Evolutionary conservation across 2,888 invertebrate genomes (phyloP).

Genomic region (Polyommatus icarus): DNA sequence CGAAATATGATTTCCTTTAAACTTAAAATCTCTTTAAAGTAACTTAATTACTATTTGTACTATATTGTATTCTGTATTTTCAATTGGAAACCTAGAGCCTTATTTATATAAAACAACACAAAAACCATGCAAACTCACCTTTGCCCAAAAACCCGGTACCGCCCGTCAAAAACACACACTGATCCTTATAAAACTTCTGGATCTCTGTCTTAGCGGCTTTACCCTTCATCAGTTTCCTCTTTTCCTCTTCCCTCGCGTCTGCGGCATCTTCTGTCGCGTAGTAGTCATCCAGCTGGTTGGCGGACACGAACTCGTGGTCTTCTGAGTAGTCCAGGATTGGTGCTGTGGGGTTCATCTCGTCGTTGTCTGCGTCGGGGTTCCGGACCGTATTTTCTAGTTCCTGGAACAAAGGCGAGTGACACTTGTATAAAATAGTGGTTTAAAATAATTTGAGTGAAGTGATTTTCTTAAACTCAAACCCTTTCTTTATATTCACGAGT

Average conservation of each 20-base stretch:
- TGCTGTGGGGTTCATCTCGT: slow-evolving; percentile 68
- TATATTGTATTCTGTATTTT: too few species aligned
- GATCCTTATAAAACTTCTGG: slow-evolving; percentile 65
- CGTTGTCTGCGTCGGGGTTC: slow-evolving; percentile 61
- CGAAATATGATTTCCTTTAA: too few species aligned
- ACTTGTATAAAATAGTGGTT: neutral
- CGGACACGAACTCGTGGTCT: slow-evolving; percentile 77
- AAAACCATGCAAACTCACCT: slow-evolving; percentile 56
- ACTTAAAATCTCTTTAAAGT: too few species aligned
- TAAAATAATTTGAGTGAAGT: too few species aligned
- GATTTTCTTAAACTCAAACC: too few species aligned
- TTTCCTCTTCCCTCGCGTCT: slow-evolving; percentile 71
- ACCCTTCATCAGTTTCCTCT: slow-evolving; percentile 71
- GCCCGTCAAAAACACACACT: slow-evolving; percentile 74
- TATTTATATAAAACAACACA: slow-evolving; percentile 18
- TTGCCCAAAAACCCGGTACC: slow-evolving; percentile 75
- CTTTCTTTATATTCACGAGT: too few species aligned
- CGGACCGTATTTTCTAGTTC: slow-evolving; percentile 66
- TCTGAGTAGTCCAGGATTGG: slow-evolving; percentile 73
- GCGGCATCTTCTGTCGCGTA: slow-evolving; percentile 71
- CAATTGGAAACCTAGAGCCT: too few species aligned
- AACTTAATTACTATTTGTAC: too few species aligned
- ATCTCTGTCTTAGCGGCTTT: slow-evolving; percentile 62
- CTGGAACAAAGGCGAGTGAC: slow-evolving; percentile 45
- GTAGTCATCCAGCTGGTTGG: slow-evolving; percentile 68